phyloP scores from a whole-genome alignment of 2,888 invertebrate genomes.

The Rhopalosiphum nymphaeae region DNA sequence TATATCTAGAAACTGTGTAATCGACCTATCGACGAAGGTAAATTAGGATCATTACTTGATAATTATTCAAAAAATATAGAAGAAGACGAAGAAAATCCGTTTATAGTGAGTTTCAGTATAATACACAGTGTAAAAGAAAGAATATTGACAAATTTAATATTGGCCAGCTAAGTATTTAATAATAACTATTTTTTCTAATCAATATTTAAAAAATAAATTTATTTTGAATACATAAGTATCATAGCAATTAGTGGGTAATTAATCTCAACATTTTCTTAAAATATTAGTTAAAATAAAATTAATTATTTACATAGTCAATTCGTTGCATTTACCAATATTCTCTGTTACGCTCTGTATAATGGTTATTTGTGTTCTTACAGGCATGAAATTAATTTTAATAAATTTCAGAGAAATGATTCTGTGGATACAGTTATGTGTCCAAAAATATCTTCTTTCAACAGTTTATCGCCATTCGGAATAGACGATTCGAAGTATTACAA shows the following conservation, averaged over 20 bases:
- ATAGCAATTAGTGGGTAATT: not conserved
- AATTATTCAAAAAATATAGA: slow-evolving; percentile 45
- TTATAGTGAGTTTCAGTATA: slow-evolving; percentile 20
- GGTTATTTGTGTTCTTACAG: not conserved
- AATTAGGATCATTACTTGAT: slow-evolving; percentile 49
- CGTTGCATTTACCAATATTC: not conserved
- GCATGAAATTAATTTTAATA: not conserved
- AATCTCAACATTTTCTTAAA: not conserved
- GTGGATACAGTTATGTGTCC: slow-evolving; percentile 74
- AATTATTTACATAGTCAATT: not conserved
- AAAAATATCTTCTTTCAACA: slow-evolving; percentile 29
- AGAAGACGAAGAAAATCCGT: slow-evolving; percentile 57
- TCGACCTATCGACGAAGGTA: slow-evolving; percentile 45
- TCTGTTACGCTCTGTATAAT: not conserved
- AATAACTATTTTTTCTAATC: not conserved
- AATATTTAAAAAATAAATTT: not conserved
- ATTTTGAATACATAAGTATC: not conserved
- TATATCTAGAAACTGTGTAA: slow-evolving; percentile 46
- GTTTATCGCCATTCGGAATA: slow-evolving; percentile 48
- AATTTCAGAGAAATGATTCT: slow-evolving; percentile 77
- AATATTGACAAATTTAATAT: not conserved
- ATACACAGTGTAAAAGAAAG: not conserved
- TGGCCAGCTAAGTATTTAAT: not conserved
- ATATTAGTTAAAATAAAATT: not conserved
- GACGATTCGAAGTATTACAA: slow-evolving; percentile 9